Conservation (phyloP, 2,888 invertebrate genomes). For the Cerastis leucographa region DNA sequence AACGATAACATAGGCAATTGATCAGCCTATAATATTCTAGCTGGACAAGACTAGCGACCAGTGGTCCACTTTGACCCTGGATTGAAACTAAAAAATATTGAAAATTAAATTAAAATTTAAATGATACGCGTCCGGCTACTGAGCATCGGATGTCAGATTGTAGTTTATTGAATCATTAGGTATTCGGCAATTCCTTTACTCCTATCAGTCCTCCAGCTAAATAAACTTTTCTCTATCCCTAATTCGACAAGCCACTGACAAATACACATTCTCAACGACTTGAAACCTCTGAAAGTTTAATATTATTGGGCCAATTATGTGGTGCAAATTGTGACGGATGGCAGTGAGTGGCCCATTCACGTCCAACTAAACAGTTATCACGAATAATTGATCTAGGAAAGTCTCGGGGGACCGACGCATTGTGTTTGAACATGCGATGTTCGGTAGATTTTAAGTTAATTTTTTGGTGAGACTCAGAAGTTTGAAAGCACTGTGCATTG, state of each 20-base stretch:
- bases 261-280: constrained; percentile 39
- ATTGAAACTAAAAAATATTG: too few relatives aligned
- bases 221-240: constrained; percentile 3
- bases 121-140: constrained; percentile 71
- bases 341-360: constrained; percentile 65
- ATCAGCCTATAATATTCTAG: too few relatives aligned
- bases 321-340: constrained; percentile 82
- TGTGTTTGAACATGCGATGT: constrained; percentile 73
- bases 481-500: not conserved
- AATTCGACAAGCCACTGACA: constrained; percentile 62
- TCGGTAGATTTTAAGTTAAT: constrained; percentile 50
- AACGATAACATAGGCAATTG: too few relatives aligned
- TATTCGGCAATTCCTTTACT: not conserved
- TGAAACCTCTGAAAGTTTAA: constrained; percentile 68
- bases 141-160: constrained; percentile 62
- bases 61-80: too few relatives aligned
- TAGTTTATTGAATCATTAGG: constrained; percentile 53
- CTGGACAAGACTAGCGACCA: too few relatives aligned
- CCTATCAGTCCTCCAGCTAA: not conserved
- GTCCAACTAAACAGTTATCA: constrained; percentile 57
- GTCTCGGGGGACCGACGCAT: constrained; percentile 64
- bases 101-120: too few relatives aligned
- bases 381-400: constrained; percentile 76
- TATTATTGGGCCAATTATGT: constrained; percentile 71
- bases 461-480: constrained; percentile 4